Percentiles rank a stretch among this genome's conserved stretches.
Evolutionary conservation across 2,888 invertebrate genomes (phyloP).

Genomic region (Gymnocheta viridis): DNA sequence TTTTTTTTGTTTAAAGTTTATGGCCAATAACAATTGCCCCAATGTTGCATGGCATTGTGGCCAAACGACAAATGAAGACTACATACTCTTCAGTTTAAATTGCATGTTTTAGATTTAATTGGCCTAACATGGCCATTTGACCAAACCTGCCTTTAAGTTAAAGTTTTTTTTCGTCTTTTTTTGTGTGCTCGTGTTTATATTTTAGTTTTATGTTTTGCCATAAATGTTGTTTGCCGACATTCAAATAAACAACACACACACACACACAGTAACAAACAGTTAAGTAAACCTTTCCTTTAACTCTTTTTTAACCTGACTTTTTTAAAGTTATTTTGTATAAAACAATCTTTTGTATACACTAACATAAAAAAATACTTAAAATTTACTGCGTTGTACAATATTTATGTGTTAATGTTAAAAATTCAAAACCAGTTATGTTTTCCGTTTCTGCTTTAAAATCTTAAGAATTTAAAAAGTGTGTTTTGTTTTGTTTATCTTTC

Average conservation of each 20-base stretch:
- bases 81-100: slow-evolving; percentile 37
- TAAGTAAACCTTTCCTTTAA: slow-evolving; percentile 19
- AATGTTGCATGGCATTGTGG: slow-evolving; percentile 13
- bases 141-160: slow-evolving; percentile 36
- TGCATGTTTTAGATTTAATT: slow-evolving; percentile 56
- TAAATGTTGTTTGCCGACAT: not conserved
- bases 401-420: slow-evolving; percentile 21
- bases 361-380: not conserved
- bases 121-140: slow-evolving; percentile 42
- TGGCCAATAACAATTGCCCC: slow-evolving; percentile 40
- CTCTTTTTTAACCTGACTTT: slow-evolving; percentile 20
- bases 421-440: slow-evolving; percentile 32
- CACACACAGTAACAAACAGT: slow-evolving; percentile 14
- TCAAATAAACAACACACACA: not conserved
- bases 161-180: slow-evolving; percentile 16
- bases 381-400: slow-evolving; percentile 33
- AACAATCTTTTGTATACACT: not conserved
- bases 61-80: not conserved
- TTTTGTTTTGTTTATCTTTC: slow-evolving; percentile 13
- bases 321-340: slow-evolving; percentile 5
- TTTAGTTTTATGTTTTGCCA: slow-evolving; percentile 13
- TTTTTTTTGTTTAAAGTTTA: slow-evolving; percentile 37
- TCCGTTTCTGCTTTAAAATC: not conserved
- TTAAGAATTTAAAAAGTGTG: slow-evolving; percentile 15
- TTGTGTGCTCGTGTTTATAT: not conserved